Evolutionary conservation across 2,888 invertebrate genomes (phyloP), one percentile per base, ranked within the genome.

Genomic region (Luffia ferchaultella): DNA sequence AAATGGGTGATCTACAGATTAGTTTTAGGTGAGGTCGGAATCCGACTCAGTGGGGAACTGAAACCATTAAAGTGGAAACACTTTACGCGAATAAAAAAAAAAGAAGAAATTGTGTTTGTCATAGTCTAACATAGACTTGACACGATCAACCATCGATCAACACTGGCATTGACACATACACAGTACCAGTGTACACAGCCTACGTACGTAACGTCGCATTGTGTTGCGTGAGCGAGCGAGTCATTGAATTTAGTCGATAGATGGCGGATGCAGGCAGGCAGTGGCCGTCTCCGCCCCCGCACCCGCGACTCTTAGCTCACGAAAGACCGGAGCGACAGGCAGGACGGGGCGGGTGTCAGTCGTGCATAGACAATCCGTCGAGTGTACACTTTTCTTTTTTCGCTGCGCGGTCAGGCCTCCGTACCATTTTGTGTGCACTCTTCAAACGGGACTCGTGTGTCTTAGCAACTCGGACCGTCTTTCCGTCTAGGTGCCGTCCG

Each of bases 221-320:
- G n/a, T n/a, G n/a, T n/a, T n/a, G n/a, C n/a, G n/a, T n/a, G 69
- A 74, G 75, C 76, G 76, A 71, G 75, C 30, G 74, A 73, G 76
- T 56, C 76, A 76, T 79, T 82, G 80, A 77, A 78, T 82, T 78
- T 73, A 73, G 79, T 78, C 83, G 80, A 82, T 80, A 82, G 82
- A 84, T 84, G 83, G 83, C 83, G 80, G 82, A 82, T 79, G 77
- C 77, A 77, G 80, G 77, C 77, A 77, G 80, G 74, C 71, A 75
- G 75, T 78, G 82, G 77, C 71, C 72, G 73, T 73, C 54, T 12
- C 50, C 46, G 48, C 49, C 51, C n/a, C 30, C 30, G 30, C 30
- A 3, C 30, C 12, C 30, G 30, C 12, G 5, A 12, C 30, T 30
- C 5, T n/a, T n/a, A n/a, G n/a, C n/a, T 30, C 30, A 12, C 72